Evolutionary conservation across 37 sponge, comb jelly and placozoan genomes (phyloP), one percentile per base, ranked within the genome.

Genomic region (Diacarnus erythraeanus): DNA sequence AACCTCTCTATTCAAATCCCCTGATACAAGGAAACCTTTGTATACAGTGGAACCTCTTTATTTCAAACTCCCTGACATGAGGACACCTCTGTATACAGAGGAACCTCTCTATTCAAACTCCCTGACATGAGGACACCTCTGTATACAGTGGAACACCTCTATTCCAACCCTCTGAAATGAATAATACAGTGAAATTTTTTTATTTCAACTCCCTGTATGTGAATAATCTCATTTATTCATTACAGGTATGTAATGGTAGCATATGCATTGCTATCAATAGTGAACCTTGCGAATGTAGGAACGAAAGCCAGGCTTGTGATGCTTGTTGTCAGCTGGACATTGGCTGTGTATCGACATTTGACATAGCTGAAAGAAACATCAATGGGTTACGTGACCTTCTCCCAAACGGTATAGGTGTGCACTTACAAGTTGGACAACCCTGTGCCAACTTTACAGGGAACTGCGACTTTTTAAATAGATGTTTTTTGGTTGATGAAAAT

Each of bases 391-490:
- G 26, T 18, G 74, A 72, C 10, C 6, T 17, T 0, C 56, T 86
- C 12, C 81, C 81, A 0, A 44, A 38, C 30, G 51, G 64, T 1
- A 26, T 35, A 38, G 87, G 81, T 5, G 71, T 18, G 43, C 15
- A 58, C 43, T 29, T 71, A 4, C 72, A 68, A 26, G 66, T 87
- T 1, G 88, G 88, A 6, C 43, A 67, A 56, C 89, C 89, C 0
- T 93, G 94, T 25, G 44, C 58, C 42, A 82, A 84, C 38, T 77
- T 84, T 59, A 75, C 64, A 5, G 94, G 94, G 1, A 86, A 86
- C 77, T 93, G 94, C 57, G 94, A 93, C 56, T 86, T 93, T 73
- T 59, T 89, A 47, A 77, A 78, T 47, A 58, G 4, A 3, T 93
- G 79, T 27, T 68, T 66, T 37, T 0, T 67, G 5, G 79, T 68